phyloP scores from a whole-genome alignment of 2,113 vertebrate genomes.

The Zeus faber region DNA sequence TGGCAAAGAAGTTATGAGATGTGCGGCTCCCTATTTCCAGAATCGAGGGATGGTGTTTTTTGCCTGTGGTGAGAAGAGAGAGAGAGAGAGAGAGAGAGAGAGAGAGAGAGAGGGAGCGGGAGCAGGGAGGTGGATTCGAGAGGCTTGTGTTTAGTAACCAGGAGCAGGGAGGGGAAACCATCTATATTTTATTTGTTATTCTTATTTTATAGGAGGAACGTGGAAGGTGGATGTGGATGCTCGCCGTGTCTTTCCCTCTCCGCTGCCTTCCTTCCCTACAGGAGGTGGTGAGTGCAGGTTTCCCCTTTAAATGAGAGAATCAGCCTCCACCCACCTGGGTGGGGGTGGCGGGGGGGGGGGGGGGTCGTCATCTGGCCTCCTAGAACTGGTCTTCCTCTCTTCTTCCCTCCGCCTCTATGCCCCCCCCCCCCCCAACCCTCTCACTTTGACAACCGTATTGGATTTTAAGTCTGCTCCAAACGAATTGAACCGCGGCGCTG shows the following conservation, averaged over 20 bases:
- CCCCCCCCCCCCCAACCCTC: constrained; percentile 27
- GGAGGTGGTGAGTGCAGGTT: constrained; percentile 33
- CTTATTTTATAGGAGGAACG: constrained; percentile 31
- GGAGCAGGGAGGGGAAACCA: constrained; percentile 26
- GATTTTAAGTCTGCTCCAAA: constrained; percentile 61
- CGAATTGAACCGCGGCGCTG: constrained; percentile 61
- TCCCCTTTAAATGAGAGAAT: constrained; percentile 46
- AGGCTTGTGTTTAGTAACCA: constrained; percentile 35
- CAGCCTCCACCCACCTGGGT: constrained; percentile 8
- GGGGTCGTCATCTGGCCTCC: too few relatives aligned
- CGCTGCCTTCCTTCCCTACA: constrained; percentile 13
- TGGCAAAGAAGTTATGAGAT: constrained; percentile 38
- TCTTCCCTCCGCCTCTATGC: neutral
- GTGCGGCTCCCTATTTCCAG: constrained; percentile 31
- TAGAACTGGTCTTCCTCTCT: constrained; percentile 14
- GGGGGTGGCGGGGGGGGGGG: too few relatives aligned
- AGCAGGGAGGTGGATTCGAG: neutral
- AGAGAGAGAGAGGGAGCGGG: neutral
- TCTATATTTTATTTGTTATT: constrained; percentile 54
- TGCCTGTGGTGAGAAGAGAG: constrained; percentile 18
- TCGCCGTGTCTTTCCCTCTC: neutral
- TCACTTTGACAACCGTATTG: constrained; percentile 53
- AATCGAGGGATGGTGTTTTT: constrained; percentile 23
- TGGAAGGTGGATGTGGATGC: constrained; percentile 6
- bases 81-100: constrained; percentile 5